These are phyloP conservation scores for Orchestia grillus DNA, from an alignment of 1,140 invertebrate genomes.

Conservation along the genomic window DNA sequence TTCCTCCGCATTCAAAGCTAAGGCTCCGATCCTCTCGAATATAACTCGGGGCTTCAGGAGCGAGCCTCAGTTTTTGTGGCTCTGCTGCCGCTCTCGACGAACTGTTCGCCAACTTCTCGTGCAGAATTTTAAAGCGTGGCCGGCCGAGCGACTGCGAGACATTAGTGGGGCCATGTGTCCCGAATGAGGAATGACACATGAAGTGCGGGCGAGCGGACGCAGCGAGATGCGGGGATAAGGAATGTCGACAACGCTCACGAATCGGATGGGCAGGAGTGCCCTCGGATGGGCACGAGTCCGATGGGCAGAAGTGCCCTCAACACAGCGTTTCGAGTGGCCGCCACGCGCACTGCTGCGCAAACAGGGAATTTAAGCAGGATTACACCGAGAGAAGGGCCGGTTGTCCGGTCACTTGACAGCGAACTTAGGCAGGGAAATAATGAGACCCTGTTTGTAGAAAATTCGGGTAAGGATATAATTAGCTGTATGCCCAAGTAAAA, in stretches of 20 bases:
- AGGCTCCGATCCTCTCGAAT: neutral
- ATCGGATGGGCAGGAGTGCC: neutral
- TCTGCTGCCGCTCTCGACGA: neutral
- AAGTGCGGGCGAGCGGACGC: neutral
- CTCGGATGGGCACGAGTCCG: neutral
- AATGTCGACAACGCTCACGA: neutral
- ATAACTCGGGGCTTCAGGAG: neutral
- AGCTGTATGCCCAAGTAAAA: neutral
- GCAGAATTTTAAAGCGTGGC: slow-evolving; percentile 36
- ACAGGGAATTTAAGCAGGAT: neutral
- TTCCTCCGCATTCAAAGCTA: neutral
- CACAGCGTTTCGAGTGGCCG: neutral
- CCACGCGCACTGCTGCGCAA: neutral
- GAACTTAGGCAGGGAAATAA: neutral
- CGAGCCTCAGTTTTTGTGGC: neutral
- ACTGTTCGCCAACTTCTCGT: slow-evolving; percentile 38
- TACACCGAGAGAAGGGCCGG: neutral
- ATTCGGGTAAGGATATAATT: neutral
- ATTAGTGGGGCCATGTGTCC: slow-evolving; percentile 32
- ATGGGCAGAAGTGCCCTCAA: neutral
- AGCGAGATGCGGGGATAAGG: neutral
- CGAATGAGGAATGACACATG: slow-evolving; percentile 30
- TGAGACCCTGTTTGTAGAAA: neutral
- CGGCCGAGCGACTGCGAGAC: neutral
- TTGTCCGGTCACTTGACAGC: neutral